Percentiles rank a stretch among this genome's conserved stretches.
phyloP scores from a whole-genome alignment of 1,140 invertebrate species.

The Drosophila chauvacae region DNA sequence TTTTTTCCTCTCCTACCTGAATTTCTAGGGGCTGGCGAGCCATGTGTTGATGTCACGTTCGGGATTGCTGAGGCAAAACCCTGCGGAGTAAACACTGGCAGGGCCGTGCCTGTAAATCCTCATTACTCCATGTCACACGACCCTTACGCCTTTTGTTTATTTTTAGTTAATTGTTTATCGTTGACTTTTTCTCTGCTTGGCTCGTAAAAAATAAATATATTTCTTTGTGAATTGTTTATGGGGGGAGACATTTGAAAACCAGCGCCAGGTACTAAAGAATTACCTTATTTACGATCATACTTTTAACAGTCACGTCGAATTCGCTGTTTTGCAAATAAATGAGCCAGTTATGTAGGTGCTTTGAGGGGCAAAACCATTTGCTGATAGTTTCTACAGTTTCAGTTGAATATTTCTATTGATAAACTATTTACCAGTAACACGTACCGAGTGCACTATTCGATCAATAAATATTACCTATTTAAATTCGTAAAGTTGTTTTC shows the following conservation, averaged over 20 bases:
- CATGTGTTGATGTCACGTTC: constrained; percentile 56
- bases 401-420: background rate
- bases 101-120: constrained; percentile 14
- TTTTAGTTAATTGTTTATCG: constrained; percentile 49
- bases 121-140: constrained; percentile 43
- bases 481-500: constrained; percentile 4
- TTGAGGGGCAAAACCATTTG: background rate
- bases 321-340: constrained; percentile 36
- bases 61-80: background rate
- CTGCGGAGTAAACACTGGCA: constrained; percentile 1
- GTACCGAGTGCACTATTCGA: constrained; percentile 2
- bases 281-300: constrained; percentile 36
- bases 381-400: constrained; percentile 1
- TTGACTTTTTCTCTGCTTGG: constrained; percentile 24
- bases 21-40: constrained; percentile 6
- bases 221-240: constrained; percentile 20
- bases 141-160: constrained; percentile 23
- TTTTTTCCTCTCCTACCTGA: constrained; percentile 19
- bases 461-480: constrained; percentile 23
- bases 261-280: constrained; percentile 22
- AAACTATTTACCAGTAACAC: background rate
- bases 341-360: constrained; percentile 4
- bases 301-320: constrained; percentile 26
- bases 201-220: constrained; percentile 34
- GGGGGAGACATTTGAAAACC: constrained; percentile 11